Evolutionary conservation across 2,888 invertebrate species (phyloP).

Genomic region (Flexamia atlantica): DNA sequence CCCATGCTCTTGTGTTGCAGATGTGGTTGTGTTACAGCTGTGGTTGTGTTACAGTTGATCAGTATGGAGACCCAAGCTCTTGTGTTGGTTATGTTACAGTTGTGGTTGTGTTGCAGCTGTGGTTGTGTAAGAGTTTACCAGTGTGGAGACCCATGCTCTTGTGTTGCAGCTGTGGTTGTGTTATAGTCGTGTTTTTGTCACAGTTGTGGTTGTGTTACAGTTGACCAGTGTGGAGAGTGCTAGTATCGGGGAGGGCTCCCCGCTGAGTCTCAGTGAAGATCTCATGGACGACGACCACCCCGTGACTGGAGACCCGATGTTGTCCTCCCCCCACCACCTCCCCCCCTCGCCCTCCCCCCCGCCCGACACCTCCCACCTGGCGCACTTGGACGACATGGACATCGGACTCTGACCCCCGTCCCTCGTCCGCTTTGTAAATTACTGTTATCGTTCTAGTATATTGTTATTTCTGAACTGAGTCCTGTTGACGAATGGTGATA

Average conservation of each 20-base stretch:
- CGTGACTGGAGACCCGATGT: slow-evolving; percentile 80
- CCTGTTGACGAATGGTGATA: slow-evolving; percentile 5
- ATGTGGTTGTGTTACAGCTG: too few species aligned
- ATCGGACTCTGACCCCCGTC: slow-evolving; percentile 38
- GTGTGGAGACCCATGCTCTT: too few species aligned
- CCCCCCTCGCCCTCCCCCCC: slow-evolving; percentile 74
- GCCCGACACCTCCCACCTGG: slow-evolving; percentile 69
- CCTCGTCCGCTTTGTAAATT: slow-evolving; percentile 11
- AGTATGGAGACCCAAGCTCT: slow-evolving; percentile 29
- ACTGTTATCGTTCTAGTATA: slow-evolving; percentile 49
- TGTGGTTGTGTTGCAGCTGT: background rate
- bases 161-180: too few species aligned
- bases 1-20: too few species aligned
- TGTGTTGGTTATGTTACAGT: slow-evolving; percentile 71
- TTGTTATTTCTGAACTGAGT: slow-evolving; percentile 37
- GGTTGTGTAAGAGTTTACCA: background rate
- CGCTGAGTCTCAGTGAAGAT: slow-evolving; percentile 81
- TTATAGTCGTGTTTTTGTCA: slow-evolving; percentile 5
- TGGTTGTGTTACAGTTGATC: slow-evolving; percentile 9
- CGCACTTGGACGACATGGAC: slow-evolving; percentile 61
- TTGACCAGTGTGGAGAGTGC: slow-evolving; percentile 32
- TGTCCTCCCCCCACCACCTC: slow-evolving; percentile 74
- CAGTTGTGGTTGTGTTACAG: slow-evolving; percentile 19
- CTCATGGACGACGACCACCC: slow-evolving; percentile 83
- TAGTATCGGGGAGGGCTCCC: slow-evolving; percentile 24